A percentile compares a stretch with the other conserved stretches of the same genome.
Conservation (phyloP, 2,888 invertebrate species). For the Argyra leucocephala region DNA sequence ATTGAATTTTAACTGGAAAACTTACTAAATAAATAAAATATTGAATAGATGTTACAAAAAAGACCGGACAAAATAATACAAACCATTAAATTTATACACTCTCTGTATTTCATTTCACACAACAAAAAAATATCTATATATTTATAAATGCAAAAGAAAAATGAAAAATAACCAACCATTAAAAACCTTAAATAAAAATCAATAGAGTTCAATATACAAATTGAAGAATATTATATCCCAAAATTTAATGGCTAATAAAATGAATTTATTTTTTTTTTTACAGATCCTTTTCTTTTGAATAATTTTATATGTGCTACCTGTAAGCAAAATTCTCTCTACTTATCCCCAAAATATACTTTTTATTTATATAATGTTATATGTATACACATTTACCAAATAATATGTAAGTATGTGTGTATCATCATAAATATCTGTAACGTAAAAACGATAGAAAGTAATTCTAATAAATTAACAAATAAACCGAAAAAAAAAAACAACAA, state of each 20-base stretch:
- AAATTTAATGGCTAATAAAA: too few species aligned
- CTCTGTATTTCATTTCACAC: neutral
- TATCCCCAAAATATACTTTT: neutral
- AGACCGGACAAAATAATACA: too few species aligned
- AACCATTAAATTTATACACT: too few species aligned
- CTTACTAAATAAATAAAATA: too few species aligned
- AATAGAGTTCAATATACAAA: neutral
- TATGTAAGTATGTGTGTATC: neutral
- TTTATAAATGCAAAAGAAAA: neutral
- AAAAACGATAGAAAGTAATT: neutral
- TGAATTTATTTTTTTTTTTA: too few species aligned
- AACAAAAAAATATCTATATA: neutral
- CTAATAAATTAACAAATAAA: neutral
- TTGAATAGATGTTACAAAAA: too few species aligned
- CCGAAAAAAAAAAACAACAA: neutral
- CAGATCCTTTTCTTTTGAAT: too few species aligned
- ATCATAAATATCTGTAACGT: neutral
- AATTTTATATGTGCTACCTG: too few species aligned
- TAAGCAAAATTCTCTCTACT: too few species aligned
- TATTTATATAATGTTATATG: neutral
- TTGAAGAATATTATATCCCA: too few species aligned
- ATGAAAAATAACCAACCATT: neutral
- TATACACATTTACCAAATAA: neutral
- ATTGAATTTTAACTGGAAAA: too few species aligned
- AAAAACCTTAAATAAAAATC: neutral